These are phyloP conservation scores for Formica selysi DNA, from an alignment of 1,140 invertebrate genomes.

Conservation along the genomic window DNA sequence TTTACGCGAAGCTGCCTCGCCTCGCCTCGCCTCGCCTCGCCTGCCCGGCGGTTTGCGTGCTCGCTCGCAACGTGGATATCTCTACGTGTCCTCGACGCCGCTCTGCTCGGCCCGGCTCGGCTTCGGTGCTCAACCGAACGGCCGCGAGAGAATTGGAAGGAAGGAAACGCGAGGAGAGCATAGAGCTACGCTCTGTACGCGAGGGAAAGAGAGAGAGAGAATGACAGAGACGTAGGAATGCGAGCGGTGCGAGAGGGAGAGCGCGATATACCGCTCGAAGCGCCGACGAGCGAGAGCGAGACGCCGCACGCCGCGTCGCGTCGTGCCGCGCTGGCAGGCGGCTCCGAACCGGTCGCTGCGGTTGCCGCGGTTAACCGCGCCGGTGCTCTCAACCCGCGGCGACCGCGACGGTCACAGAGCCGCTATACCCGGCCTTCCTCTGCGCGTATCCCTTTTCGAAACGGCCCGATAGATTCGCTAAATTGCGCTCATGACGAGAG, in stretches of 20 bases:
- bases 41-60: constrained; percentile 84
- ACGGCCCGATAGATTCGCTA: constrained; percentile 36
- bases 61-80: constrained; percentile 80
- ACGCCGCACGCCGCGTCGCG: constrained; percentile 20
- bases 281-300: constrained; percentile 67
- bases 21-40: constrained; percentile 44
- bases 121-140: constrained; percentile 80
- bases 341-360: constrained; percentile 82
- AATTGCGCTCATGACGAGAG: constrained; percentile 28
- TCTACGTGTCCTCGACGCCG: constrained; percentile 83
- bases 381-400: constrained; percentile 85
- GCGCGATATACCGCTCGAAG: constrained; percentile 60
- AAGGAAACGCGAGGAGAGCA: constrained; percentile 60
- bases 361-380: constrained; percentile 84
- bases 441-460: constrained; percentile 32
- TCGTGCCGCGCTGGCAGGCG: constrained; percentile 58
- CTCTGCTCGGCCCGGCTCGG: constrained; percentile 61
- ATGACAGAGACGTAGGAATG: constrained; percentile 53
- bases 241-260: constrained; percentile 38
- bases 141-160: constrained; percentile 64
- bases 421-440: constrained; percentile 23
- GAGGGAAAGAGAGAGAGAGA: constrained; percentile 42
- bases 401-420: constrained; percentile 67
- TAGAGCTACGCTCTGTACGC: constrained; percentile 43
- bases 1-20: constrained; percentile 80